Conservation (phyloP, 1,140 invertebrate species). For the Ceratosolen fusciceps region DNA sequence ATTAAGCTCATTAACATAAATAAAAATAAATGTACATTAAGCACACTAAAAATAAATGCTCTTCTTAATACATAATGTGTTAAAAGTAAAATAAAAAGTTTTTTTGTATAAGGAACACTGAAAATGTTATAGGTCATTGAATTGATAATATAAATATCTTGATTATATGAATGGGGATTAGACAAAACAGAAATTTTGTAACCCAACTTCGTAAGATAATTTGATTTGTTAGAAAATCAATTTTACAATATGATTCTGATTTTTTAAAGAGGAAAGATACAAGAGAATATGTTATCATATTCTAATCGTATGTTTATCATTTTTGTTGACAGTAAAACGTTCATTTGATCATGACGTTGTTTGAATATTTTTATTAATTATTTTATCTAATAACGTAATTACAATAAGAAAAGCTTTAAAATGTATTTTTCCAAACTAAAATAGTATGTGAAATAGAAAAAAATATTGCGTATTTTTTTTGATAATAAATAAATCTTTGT, state of each 20-base stretch:
- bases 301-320: slow-evolving; percentile 44
- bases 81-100: no score
- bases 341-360: slow-evolving; percentile 26
- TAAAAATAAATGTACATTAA: no score
- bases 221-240: slow-evolving; percentile 21
- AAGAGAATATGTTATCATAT: no score
- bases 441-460: no score
- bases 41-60: no score
- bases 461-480: no score
- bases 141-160: slow-evolving; percentile 35
- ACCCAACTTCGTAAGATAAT: neutral
- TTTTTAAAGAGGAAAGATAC: slow-evolving; percentile 16
- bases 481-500: no score
- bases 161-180: slow-evolving; percentile 25
- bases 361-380: slow-evolving; percentile 40
- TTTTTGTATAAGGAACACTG: slow-evolving; percentile 28
- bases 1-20: no score
- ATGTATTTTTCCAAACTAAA: neutral
- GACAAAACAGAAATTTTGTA: slow-evolving; percentile 31
- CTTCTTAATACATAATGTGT: no score
- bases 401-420: neutral
- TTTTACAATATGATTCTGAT: neutral
- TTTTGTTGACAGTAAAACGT: slow-evolving; percentile 29
- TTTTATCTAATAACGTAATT: slow-evolving; percentile 39
- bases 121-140: slow-evolving; percentile 40